Evolutionary conservation across 2,797 vertebrate genomes (phyloP).

Genomic region (Phaenicophaeus curvirostris): DNA sequence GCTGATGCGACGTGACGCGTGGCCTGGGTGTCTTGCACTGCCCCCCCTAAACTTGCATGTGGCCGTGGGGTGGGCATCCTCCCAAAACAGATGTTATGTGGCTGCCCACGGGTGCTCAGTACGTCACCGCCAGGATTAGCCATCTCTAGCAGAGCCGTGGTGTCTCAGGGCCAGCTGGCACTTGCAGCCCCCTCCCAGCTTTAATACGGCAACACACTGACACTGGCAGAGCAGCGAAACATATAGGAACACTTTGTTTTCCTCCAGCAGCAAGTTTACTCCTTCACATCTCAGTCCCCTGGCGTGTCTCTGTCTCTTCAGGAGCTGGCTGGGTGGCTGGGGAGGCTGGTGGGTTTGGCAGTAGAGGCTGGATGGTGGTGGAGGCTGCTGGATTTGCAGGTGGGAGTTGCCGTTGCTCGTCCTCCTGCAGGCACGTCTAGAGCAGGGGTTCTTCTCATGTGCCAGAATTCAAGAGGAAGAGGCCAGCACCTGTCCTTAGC

Average conservation of each 20-base stretch:
- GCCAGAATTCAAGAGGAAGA: background rate
- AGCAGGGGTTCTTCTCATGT: background rate
- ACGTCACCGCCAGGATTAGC: background rate
- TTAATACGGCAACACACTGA: accelerated
- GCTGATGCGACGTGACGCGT: background rate
- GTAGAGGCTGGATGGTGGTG: background rate
- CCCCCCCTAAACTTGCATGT: accelerated
- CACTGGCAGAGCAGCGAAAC: background rate
- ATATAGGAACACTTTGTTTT: background rate
- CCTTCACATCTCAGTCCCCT: accelerated
- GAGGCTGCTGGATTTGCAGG: background rate
- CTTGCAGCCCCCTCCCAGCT: background rate
- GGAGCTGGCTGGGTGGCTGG: background rate
- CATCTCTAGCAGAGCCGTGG: accelerated
- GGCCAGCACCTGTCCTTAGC: background rate
- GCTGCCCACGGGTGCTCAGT: accelerated
- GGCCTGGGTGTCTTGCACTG: accelerated
- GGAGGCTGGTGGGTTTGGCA: background rate
- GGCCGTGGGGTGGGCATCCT: background rate
- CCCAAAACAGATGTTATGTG: background rate
- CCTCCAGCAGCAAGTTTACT: background rate
- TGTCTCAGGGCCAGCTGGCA: background rate
- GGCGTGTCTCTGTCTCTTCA: background rate
- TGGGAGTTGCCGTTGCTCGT: background rate
- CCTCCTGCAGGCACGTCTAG: background rate